Base-by-base conservation (phyloP, 2,797 vertebrate genomes). In the Tiaroga cobitis region DNA sequence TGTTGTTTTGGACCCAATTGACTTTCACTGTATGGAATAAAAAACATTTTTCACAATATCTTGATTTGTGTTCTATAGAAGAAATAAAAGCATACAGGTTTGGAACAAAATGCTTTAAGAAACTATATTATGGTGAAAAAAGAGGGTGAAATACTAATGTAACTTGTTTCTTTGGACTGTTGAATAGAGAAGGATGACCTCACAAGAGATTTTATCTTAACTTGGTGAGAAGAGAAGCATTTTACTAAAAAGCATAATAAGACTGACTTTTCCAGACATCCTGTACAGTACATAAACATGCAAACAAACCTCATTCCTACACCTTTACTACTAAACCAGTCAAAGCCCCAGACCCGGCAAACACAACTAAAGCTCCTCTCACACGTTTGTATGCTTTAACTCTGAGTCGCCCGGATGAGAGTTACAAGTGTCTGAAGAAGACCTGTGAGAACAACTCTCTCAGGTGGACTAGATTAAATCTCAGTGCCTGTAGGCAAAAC, bases 261-360 rank as follows among this genome's bases (percentile, higher is more conserved):
- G 49, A 84, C 34, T 51, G 16, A 59, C 21, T 61, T 77, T 61
- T 39, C 51, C 18, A 77, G 43, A 69, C 26, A 63, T 46, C 68
- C 56, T 32, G 13, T 46, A 46, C 43, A 46, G 29, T 21, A 34
- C 41, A 75, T 49, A 76, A 41, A 65, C 69, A 70, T 72, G 79
- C 88, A 85, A 85, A 85, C 74, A 73, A 82, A 54, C 6, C 9
- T n/a, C 69, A 80, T 88, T 89, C 87, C 80, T 49, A 49, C 41
- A 49, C 70, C 10, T 46, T 86, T 63, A 86, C 67, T 78, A 69
- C 49, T 24, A 72, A 69, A 39, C 61, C 32, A 86, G 75, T 10
- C 80, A 19, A 80, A 85, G 82, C 76, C 70, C 76, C 76, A 65
- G 49, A 69, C 39, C 37, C 65, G 5, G 61, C 49, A 26, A 86